Evolutionary conservation across 1,140 invertebrate species (phyloP), one percentile per base, ranked within the genome.

Genomic region (Penaeus indicus): DNA sequence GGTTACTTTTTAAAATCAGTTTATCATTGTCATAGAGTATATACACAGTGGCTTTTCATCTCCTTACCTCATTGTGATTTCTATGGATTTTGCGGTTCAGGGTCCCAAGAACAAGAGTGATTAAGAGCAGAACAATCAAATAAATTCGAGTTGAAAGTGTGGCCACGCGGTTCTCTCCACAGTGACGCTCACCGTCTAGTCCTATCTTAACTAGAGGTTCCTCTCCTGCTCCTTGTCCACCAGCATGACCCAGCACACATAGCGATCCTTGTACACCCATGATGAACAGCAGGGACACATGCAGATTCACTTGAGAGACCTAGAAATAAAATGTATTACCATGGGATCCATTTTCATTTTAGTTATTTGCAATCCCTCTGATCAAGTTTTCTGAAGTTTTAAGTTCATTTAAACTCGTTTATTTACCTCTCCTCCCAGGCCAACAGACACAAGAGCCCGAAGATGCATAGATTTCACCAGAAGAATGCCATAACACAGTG

Each of bases 381-480:
- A 19, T 8, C n/a, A 19, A 61, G 22, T 60, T 25, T 80, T 60
- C 19, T 38, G n/a, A 72, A 13, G 69, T 27, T 38, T 38, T 10
- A 38, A 72, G n/a, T 18, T 38, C 32, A 72, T 21, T 16, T 38
- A 21, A 42, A 19, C n/a, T 11, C 5, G 5, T 27, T 67, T 11
- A 62, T 25, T 85, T 75, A 90, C 89, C 80, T 90, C 69, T 32
- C 89, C 89, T 77, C 81, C 89, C 16, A 83, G 78, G 7, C 89
- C 89, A 47, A 86, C 80, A 19, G 89, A 72, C 61, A 90, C 84
- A 42, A 90, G 80, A 11, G 89, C 89, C 18, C 89, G 64, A 25
- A 90, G 80, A 5, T 90, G 85, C 89, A 90, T 90, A n/a, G 79
- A 67, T 60, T 90, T 90, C 27, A 86, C 89, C 7, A 90, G 84